Conservation (phyloP, 2,113 vertebrate species). For the Camelus bactrianus region DNA sequence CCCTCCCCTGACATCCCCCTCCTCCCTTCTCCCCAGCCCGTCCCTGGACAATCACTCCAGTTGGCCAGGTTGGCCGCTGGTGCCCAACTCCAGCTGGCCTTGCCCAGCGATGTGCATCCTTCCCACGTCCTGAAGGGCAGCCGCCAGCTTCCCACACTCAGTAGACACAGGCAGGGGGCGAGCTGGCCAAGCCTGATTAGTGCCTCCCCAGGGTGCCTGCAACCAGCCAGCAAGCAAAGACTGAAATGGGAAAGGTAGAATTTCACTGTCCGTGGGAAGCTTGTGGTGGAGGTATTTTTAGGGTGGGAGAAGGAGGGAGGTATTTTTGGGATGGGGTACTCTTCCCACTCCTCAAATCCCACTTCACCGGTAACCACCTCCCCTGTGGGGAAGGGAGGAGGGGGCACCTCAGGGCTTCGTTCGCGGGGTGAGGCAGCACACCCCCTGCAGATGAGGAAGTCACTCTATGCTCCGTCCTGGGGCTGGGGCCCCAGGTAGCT, state of each 20-base stretch:
- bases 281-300: slow-evolving; percentile 71
- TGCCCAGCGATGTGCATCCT: background rate
- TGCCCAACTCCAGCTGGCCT: background rate
- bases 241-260: slow-evolving; percentile 39
- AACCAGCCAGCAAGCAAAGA: background rate
- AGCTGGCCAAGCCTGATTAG: background rate
- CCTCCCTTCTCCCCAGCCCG: background rate
- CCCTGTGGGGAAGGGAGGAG: background rate
- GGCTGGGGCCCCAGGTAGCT: background rate
- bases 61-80: background rate
- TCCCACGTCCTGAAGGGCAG: background rate
- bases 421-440: background rate
- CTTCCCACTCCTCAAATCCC: slow-evolving; percentile 41
- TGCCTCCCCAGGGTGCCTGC: background rate
- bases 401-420: background rate
- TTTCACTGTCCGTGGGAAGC: slow-evolving; percentile 47
- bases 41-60: background rate
- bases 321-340: slow-evolving; percentile 71
- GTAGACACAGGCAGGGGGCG: background rate
- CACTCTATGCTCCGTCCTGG: background rate
- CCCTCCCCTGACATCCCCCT: background rate
- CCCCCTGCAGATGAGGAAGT: background rate
- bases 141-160: background rate
- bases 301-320: slow-evolving; percentile 59
- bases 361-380: background rate